Percentiles rank a stretch among this genome's conserved stretches.
phyloP scores from a whole-genome alignment of 2,113 vertebrate species.

The Anas platyrhynchos region DNA sequence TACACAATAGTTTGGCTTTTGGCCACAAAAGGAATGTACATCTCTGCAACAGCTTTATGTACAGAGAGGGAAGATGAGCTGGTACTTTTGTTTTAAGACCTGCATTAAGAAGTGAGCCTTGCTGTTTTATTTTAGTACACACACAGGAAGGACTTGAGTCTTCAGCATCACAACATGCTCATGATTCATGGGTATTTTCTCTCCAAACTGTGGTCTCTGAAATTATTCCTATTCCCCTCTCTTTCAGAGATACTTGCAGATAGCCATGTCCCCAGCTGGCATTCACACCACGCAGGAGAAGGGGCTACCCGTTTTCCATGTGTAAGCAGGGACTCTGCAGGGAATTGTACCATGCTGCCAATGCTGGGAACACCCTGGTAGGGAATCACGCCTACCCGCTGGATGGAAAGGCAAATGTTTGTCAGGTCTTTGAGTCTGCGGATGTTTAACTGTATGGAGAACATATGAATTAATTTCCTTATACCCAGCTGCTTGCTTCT shows the following conservation, averaged over 20 bases:
- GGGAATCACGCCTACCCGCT: not conserved
- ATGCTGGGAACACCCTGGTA: not conserved
- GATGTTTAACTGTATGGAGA: not conserved
- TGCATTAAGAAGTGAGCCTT: not conserved
- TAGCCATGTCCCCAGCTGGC: not conserved
- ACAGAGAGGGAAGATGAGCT: not conserved
- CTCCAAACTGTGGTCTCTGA: not conserved
- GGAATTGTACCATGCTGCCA: rapidly evolving
- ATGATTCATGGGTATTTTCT: not conserved
- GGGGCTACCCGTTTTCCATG: not conserved
- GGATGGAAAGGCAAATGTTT: not conserved
- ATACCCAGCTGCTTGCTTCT: not conserved
- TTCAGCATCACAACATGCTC: not conserved
- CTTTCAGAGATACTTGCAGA: not conserved
- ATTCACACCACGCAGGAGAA: not conserved
- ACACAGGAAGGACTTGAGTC: not conserved
- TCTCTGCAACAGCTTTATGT: not conserved
- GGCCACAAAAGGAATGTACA: not conserved
- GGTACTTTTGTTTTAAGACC: not conserved
- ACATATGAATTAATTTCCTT: not conserved
- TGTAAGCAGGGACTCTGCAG: too few species aligned
- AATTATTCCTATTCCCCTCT: not conserved
- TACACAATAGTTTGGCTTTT: not conserved
- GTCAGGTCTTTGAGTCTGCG: not conserved
- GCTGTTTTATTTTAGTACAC: not conserved